Evolutionary conservation across 1,140 invertebrate genomes (phyloP), one percentile per base, ranked within the genome.

Genomic region (Drosophila sturtevanti): DNA sequence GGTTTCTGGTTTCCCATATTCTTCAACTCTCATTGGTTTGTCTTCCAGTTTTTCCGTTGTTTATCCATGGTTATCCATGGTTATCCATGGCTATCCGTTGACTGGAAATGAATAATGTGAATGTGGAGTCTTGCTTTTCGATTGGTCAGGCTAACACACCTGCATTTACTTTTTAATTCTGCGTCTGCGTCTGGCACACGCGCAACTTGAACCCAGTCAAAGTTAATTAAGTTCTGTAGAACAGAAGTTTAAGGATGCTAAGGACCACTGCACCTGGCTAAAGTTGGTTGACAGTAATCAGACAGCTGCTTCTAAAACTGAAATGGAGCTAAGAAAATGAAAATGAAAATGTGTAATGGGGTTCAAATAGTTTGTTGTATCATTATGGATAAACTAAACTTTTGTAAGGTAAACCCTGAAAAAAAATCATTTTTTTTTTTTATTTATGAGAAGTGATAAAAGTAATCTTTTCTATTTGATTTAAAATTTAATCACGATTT

Each of bases 171-270:
- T 48, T 6, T 48, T 48, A 16, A 48, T 48, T 14, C 41, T 48
- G 41, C 16, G 41, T 48, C 41, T 48, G 51, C 54, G 31, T 44
- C 59, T 27, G 66, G 41, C 37, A 59, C 58, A 21, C 51, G 34
- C 22, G 44, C 48, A 7, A n/a, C 51, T 27, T 18, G 24, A 27
- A 35, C 22, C 63, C 79, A 72, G 81, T 68, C 78, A 81, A 87
- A 86, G 82, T 76, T 87, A 87, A 89, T 87, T 87, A 87, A 89
- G 82, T 87, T 64, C 63, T 62, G 52, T n/a, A 21, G 41, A 63
- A 76, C 68, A 68, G 55, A 70, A 55, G 63, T 69, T 69, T 76
- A 64, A 31, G 52, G 37, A 21, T 62, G 60, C 48, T 4, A n/a
- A 24, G 7, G 7, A 24, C 21, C 10, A 35, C 51, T 52, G 38